Evolutionary conservation across 2,113 vertebrate genomes (phyloP).

Genomic region (Notarius quadriscutis): DNA sequence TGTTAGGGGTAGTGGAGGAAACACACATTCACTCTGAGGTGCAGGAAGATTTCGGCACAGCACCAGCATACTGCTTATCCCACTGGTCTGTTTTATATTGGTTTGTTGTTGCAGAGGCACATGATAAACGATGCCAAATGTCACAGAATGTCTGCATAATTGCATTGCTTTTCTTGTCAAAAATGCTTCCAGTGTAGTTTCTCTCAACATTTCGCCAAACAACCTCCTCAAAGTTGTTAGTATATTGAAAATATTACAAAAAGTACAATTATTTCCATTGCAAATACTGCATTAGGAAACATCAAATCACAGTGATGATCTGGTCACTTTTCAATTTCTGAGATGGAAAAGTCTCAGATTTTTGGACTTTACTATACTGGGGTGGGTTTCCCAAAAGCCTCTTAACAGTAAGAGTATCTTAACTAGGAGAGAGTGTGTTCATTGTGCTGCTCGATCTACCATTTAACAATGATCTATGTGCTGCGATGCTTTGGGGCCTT

Average conservation of each 20-base stretch:
- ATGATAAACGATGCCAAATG: slow-evolving; percentile 11
- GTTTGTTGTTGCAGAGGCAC: not conserved
- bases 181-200: not conserved
- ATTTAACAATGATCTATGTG: too few species aligned
- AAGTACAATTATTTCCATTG: not conserved
- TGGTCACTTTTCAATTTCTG: too few species aligned
- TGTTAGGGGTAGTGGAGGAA: not conserved
- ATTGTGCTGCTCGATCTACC: too few species aligned
- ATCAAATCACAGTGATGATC: not conserved
- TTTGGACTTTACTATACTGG: too few species aligned
- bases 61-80: not conserved
- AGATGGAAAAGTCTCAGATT: not conserved
- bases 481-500: too few species aligned
- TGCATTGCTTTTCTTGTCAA: not conserved
- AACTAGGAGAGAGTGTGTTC: too few species aligned
- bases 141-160: not conserved
- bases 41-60: not conserved
- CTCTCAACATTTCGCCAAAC: not conserved
- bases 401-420: too few species aligned
- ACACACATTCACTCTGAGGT: not conserved
- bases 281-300: not conserved
- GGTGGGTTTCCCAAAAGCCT: too few species aligned
- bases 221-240: too few species aligned
- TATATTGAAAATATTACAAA: not conserved
- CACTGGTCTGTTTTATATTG: not conserved